These are phyloP conservation scores for Macrotus californicus DNA, from an alignment of 2,113 vertebrate genomes.

Conservation along the genomic window DNA sequence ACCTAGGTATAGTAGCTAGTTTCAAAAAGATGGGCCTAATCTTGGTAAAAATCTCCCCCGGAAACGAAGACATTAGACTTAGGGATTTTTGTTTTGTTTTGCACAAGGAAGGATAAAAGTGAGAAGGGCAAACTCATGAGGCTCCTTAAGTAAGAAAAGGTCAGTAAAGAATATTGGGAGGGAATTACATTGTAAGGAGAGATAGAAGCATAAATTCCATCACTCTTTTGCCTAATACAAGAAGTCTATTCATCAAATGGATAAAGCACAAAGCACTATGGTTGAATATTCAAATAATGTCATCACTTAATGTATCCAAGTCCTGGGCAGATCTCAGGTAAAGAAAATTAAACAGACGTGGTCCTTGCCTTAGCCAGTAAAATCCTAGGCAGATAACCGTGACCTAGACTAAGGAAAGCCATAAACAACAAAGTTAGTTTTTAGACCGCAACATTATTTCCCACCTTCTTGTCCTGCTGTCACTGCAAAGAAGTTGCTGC, in stretches of 20 bases:
- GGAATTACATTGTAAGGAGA: not conserved
- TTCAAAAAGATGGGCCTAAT: not conserved
- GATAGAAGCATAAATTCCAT: not conserved
- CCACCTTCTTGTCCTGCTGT: not conserved
- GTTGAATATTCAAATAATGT: not conserved
- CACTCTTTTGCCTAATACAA: not conserved
- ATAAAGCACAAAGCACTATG: not conserved
- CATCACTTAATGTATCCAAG: not conserved
- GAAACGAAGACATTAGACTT: not conserved
- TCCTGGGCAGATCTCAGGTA: not conserved
- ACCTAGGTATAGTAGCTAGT: not conserved
- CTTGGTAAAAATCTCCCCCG: not conserved
- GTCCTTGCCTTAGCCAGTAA: not conserved
- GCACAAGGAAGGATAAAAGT: not conserved
- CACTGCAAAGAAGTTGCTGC: not conserved
- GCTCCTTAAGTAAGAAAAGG: not conserved
- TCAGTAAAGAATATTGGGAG: not conserved
- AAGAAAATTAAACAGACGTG: not conserved
- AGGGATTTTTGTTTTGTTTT: not conserved
- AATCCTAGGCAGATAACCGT: not conserved
- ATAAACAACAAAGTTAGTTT: not conserved
- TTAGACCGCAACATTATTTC: not conserved
- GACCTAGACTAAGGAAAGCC: not conserved
- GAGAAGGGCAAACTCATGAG: not conserved
- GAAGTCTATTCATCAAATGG: not conserved